A percentile compares a stretch with the other conserved stretches of the same genome.
Conservation (phyloP, 2,888 invertebrate genomes). For the Drosophila setosimentum region DNA sequence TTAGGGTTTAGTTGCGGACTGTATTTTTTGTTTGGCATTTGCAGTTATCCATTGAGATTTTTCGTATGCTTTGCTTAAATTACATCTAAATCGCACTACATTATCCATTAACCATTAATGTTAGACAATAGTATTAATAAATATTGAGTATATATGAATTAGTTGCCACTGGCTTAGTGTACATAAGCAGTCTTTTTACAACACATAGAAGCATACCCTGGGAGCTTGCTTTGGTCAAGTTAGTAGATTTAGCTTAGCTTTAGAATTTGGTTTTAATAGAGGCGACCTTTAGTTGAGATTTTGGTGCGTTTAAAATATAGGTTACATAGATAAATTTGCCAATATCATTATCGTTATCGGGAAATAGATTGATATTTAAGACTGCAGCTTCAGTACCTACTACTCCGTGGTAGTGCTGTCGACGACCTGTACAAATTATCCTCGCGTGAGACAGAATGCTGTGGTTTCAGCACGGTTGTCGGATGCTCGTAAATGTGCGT, state of each 20-base stretch:
- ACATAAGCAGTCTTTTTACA: constrained; percentile 65
- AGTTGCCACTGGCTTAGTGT: constrained; percentile 32
- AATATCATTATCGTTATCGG: constrained; percentile 13
- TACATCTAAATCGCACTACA: constrained; percentile 20
- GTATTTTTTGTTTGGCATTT: not conserved
- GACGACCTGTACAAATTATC: constrained; percentile 78
- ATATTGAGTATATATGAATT: constrained; percentile 47
- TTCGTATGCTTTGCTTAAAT: constrained; percentile 7
- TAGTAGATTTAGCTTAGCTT: constrained; percentile 49
- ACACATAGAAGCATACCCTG: constrained; percentile 35
- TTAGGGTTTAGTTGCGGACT: not conserved
- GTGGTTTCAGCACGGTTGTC: constrained; percentile 75
- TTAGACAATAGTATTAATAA: constrained; percentile 35
- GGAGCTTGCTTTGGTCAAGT: constrained; percentile 54
- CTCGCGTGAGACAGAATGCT: constrained; percentile 76
- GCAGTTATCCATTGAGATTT: not conserved
- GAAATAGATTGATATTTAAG: not conserved
- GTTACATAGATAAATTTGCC: constrained; percentile 17
- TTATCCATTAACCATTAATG: constrained; percentile 49
- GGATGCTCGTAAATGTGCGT: constrained; percentile 83
- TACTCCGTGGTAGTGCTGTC: constrained; percentile 70
- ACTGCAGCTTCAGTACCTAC: constrained; percentile 81
- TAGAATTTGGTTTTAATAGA: constrained; percentile 36
- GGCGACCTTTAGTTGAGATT: constrained; percentile 33
- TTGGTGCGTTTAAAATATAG: constrained; percentile 39